These are phyloP conservation scores for Muschampia staudingeri DNA, from an alignment of 2,888 invertebrate genomes.

Conservation along the genomic window DNA sequence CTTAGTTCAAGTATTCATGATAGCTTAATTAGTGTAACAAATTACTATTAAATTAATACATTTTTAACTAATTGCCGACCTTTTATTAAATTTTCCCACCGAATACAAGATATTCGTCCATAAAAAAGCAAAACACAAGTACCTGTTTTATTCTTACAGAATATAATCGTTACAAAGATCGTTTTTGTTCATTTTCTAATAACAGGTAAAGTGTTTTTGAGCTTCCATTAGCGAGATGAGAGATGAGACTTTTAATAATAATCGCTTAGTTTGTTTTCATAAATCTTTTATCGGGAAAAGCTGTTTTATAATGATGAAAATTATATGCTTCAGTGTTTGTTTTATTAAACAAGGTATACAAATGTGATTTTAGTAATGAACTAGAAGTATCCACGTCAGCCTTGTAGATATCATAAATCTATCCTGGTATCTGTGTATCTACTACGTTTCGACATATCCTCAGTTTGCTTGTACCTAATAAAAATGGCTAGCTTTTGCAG, in stretches of 20 bases:
- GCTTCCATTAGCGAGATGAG: conserved; percentile 45
- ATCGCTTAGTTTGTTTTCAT: conserved; percentile 19
- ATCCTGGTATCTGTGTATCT: too few species aligned
- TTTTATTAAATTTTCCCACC: too few species aligned
- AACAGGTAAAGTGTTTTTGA: conserved; percentile 36
- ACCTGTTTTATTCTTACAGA: conserved; percentile 4
- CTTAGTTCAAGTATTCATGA: too few species aligned
- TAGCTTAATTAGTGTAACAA: too few species aligned
- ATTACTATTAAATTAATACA: too few species aligned
- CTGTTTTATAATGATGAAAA: background rate
- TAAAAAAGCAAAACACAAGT: background rate
- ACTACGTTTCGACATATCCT: too few species aligned
- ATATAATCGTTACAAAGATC: background rate
- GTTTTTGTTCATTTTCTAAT: conserved; percentile 21
- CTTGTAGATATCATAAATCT: too few species aligned
- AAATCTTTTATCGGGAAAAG: conserved; percentile 14
- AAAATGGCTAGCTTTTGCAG: too few species aligned
- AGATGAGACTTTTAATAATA: conserved; percentile 46
- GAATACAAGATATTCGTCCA: background rate
- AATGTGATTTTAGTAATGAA: background rate
- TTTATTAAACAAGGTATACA: background rate
- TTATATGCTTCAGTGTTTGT: background rate
- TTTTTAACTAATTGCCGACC: too few species aligned
- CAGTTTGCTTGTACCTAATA: too few species aligned
- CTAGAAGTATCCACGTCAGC: too few species aligned